Evolutionary conservation across 2,113 vertebrate species (phyloP), one percentile per base, ranked within the genome.

Genomic region (Pitta sordida): DNA sequence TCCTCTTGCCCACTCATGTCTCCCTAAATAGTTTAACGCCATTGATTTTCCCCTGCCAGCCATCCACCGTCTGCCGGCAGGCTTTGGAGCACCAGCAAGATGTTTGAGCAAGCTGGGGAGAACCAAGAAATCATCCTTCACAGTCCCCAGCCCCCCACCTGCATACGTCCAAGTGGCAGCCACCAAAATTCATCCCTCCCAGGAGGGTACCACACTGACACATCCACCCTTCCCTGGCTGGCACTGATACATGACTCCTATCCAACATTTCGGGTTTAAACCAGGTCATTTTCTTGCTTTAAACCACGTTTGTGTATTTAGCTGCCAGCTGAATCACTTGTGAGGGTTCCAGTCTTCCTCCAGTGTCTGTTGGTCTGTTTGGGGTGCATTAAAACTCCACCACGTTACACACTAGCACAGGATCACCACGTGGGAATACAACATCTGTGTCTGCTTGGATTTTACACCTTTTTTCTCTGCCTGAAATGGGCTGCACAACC

Each of bases 351-450:
- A 58, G 69, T 29, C 32, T 49, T 46, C 68, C 41, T 58, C 36
- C 82, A 29, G n/a, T 3, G 7, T 13, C 43, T 60, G 15, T 32
- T 6, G 7, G 5, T 62, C 41, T 59, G 18, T 11, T 34, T 27
- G 26, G 11, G 7, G 53, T 7, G 3, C 16, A 20, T 13, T 24
- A 41, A 55, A 84, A 39, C 27, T 32, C 52, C 12, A 6, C 10
- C 60, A 10, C 1, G 0, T 17, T 2, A 26, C 39, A 29, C 2
- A 0, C 8, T 22, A 49, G 48, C 1, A 2, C 23, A 44, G 52
- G 56, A 8, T 16, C 34, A 20, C 43, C 17, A 13, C 12, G 14
- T 0, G 2, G 46, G 46, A 89, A 41, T 5, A 12, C 12, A 13
- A 11, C 8, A 6, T 15, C 23, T 0, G 0, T 6, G 14, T 16